Evolutionary conservation across 1,140 invertebrate species (phyloP).

Genomic region (Papilio polytes): DNA sequence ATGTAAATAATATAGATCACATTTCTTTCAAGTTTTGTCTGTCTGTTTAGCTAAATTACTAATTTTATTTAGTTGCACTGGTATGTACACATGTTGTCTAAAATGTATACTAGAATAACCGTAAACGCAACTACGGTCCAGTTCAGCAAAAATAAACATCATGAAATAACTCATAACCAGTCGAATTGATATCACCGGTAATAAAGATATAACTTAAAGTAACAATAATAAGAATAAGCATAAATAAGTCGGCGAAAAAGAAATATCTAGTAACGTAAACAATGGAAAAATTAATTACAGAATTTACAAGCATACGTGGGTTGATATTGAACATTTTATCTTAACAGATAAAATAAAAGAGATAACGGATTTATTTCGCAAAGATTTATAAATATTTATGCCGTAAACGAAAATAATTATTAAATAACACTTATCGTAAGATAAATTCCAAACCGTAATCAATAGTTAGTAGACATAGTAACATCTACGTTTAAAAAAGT

Average conservation of each 20-base stretch:
- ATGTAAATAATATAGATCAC: neutral
- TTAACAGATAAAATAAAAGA: slow-evolving; percentile 8
- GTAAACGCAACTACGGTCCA: too few relatives aligned
- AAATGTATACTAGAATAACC: too few relatives aligned
- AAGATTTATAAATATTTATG: slow-evolving; percentile 7
- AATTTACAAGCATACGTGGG: neutral
- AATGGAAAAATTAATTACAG: slow-evolving; percentile 7
- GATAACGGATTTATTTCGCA: neutral
- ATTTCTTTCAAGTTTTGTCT: neutral
- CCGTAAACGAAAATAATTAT: neutral
- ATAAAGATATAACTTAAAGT: neutral
- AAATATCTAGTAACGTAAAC: neutral
- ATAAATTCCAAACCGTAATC: neutral
- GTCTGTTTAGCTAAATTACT: neutral
- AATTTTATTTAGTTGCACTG: neutral
- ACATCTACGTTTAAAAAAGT: neutral
- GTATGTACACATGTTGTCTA: too few relatives aligned
- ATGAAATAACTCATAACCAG: neutral
- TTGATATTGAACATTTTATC: neutral
- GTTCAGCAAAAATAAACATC: neutral
- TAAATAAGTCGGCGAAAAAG: neutral
- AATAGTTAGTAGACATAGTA: neutral
- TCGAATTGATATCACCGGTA: neutral
- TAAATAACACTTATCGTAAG: slow-evolving; percentile 17
- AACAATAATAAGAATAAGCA: neutral